Evolutionary conservation across 1,140 invertebrate species (phyloP).

Genomic region (Brachionus asplanchnoidis): DNA sequence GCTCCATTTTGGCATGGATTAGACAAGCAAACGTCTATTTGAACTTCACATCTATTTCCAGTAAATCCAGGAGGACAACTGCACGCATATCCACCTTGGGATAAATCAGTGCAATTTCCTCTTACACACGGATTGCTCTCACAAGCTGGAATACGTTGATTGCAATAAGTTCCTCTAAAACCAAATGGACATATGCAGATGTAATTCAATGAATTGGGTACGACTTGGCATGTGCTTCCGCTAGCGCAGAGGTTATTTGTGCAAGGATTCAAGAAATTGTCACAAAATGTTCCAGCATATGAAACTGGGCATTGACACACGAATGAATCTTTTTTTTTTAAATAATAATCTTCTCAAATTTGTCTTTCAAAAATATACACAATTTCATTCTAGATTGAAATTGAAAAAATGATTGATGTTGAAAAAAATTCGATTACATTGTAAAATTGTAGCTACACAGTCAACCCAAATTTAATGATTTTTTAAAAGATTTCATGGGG

Average conservation of each 20-base stretch:
- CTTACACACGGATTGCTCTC: slow-evolving; percentile 62
- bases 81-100: slow-evolving; percentile 43
- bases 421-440: too few species aligned
- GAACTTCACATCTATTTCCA: slow-evolving; percentile 45
- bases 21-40: slow-evolving; percentile 43
- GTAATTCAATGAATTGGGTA: slow-evolving; percentile 31
- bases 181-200: slow-evolving; percentile 18
- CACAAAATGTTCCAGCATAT: slow-evolving; percentile 33
- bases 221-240: slow-evolving; percentile 28
- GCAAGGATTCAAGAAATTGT: slow-evolving; percentile 42
- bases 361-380: too few species aligned
- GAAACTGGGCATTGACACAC: slow-evolving; percentile 21
- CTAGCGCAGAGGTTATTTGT: slow-evolving; percentile 23
- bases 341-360: not conserved
- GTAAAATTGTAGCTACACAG: too few species aligned
- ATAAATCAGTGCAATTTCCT: slow-evolving; percentile 38
- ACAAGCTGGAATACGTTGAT: slow-evolving; percentile 62
- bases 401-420: too few species aligned
- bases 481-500: too few species aligned
- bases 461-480: too few species aligned
- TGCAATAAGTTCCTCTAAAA: slow-evolving; percentile 42
- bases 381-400: too few species aligned
- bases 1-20: slow-evolving; percentile 60
- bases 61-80: slow-evolving; percentile 45
- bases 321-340: slow-evolving; percentile 42